phyloP scores from a whole-genome alignment of 2,888 invertebrate species.

The Cybosia mesomella region DNA sequence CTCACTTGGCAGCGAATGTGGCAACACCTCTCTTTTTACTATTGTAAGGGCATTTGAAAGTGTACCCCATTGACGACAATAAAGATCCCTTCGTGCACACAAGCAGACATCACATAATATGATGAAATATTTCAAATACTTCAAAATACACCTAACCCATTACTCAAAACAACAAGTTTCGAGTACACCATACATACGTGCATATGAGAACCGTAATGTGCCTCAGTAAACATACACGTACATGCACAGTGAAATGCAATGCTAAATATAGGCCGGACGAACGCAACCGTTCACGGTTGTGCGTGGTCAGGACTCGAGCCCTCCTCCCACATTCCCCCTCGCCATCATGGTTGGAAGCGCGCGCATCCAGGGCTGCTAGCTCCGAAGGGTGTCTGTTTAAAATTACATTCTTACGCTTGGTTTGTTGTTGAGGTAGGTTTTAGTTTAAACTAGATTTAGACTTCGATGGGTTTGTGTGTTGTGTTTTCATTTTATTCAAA shows the following conservation, averaged over 20 bases:
- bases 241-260: constrained; percentile 70
- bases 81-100: background rate
- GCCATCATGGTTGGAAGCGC: constrained; percentile 20
- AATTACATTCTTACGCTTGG: constrained; percentile 50
- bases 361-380: constrained; percentile 59
- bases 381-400: constrained; percentile 59
- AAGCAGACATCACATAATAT: background rate
- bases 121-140: background rate
- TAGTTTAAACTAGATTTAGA: constrained; percentile 4
- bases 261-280: constrained; percentile 80
- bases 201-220: constrained; percentile 43
- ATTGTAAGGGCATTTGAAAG: no score
- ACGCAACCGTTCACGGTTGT: constrained; percentile 71
- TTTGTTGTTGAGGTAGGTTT: constrained; percentile 37
- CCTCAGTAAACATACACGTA: constrained; percentile 52
- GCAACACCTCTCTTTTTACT: no score
- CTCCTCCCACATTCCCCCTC: constrained; percentile 55
- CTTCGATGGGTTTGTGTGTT: no score
- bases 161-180: constrained; percentile 1
- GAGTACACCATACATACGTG: constrained; percentile 3
- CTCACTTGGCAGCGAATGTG: background rate
- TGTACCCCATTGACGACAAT: no score
- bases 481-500: no score
- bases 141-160: background rate
- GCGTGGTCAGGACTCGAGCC: constrained; percentile 79